Percentiles rank a stretch among this genome's conserved stretches.
Conservation (phyloP, 53 echinoderm and acorn worm species). For the Luidia sarsii region DNA sequence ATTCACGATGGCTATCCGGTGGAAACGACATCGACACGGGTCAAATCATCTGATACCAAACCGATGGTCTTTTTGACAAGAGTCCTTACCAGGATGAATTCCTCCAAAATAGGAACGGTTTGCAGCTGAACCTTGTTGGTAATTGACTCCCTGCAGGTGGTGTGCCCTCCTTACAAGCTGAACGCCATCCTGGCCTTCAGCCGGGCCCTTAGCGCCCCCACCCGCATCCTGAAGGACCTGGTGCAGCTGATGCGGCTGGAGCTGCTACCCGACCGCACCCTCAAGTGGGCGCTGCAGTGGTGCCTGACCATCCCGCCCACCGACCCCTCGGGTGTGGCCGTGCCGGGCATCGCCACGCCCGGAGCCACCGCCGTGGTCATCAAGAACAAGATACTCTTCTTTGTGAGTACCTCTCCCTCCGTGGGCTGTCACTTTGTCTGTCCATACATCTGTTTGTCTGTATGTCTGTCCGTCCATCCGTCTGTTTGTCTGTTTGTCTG, state of each 20-base stretch:
- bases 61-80: too few relatives aligned
- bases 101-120: too few relatives aligned
- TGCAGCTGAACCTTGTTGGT: too few relatives aligned
- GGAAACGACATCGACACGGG: too few relatives aligned
- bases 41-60: too few relatives aligned
- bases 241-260: constrained; percentile 84
- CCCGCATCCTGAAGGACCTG: constrained; percentile 78
- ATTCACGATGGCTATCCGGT: too few relatives aligned
- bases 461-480: too few relatives aligned
- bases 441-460: too few relatives aligned
- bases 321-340: constrained; percentile 50
- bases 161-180: constrained; percentile 89
- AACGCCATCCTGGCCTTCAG: constrained; percentile 81
- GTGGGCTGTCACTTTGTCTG: too few relatives aligned
- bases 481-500: too few relatives aligned
- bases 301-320: constrained; percentile 91
- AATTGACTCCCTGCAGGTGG: constrained; percentile 88
- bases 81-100: too few relatives aligned
- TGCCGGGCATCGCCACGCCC: constrained; percentile 65
- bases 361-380: constrained; percentile 88
- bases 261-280: constrained; percentile 73
- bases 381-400: constrained; percentile 92
- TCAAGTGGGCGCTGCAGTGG: constrained; percentile 93
- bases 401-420: constrained; percentile 90
- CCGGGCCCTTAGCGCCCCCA: constrained; percentile 73